These are phyloP conservation scores for Tyrannus savana DNA, from an alignment of 2,113 vertebrate genomes.

Conservation along the genomic window DNA sequence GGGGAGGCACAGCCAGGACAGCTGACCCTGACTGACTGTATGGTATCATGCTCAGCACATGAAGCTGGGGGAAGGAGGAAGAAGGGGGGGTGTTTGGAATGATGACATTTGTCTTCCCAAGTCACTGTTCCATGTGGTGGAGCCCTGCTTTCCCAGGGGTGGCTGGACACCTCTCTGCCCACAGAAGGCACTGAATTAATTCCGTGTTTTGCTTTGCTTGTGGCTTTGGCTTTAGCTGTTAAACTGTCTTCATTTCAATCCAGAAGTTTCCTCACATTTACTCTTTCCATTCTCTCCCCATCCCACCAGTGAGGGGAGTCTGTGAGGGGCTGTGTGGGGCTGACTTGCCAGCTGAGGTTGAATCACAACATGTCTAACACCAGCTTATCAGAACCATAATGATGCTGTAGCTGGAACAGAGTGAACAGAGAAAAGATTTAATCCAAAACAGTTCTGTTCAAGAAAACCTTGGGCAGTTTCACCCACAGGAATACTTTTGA, in stretches of 20 bases:
- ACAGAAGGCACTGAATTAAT: background rate
- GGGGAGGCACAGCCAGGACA: background rate
- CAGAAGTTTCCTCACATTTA: background rate
- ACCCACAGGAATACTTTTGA: slow-evolving; percentile 63
- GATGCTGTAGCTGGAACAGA: slow-evolving; percentile 25
- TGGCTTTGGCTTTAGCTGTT: background rate
- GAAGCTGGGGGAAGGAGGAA: background rate
- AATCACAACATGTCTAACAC: background rate
- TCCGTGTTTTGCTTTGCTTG: background rate
- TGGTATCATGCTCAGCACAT: background rate
- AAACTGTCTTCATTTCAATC: background rate
- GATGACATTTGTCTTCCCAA: too few relatives aligned
- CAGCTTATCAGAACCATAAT: slow-evolving; percentile 64
- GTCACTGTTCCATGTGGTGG: background rate
- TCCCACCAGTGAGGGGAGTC: background rate
- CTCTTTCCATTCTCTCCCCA: background rate
- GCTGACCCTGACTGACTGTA: background rate
- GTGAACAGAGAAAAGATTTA: slow-evolving; percentile 58
- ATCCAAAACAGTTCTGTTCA: slow-evolving; percentile 67
- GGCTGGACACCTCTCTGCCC: background rate
- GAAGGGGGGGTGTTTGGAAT: background rate
- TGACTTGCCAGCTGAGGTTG: background rate
- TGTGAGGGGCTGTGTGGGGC: background rate
- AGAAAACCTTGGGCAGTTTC: slow-evolving; percentile 68
- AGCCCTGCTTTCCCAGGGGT: background rate